These are phyloP conservation scores for Drosophila kikkawai DNA, from an alignment of 1,140 invertebrate genomes.

Conservation along the genomic window DNA sequence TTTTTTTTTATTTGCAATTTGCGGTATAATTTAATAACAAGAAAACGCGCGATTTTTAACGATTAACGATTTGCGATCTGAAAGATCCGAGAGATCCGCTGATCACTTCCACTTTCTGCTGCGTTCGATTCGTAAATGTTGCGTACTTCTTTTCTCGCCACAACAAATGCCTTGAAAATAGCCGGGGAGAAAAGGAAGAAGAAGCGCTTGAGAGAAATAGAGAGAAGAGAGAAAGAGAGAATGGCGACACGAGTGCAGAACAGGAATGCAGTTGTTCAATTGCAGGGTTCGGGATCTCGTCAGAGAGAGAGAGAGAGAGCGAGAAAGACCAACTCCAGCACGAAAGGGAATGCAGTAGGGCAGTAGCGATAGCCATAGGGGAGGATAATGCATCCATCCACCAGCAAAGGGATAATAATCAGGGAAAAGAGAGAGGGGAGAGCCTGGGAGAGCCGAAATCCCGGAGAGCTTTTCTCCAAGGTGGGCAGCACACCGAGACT, in stretches of 20 bases:
- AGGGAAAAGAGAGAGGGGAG: neutral
- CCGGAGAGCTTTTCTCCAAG: conserved; percentile 32
- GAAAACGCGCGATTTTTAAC: conserved; percentile 27
- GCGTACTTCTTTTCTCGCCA: conserved; percentile 64
- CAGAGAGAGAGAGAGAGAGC: conserved; percentile 25
- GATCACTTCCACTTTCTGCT: conserved; percentile 80
- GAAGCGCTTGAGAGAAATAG: conserved; percentile 33
- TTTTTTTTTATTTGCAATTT: conserved; percentile 12
- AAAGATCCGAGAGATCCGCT: conserved; percentile 51
- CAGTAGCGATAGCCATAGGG: conserved; percentile 31
- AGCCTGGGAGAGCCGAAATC: neutral
- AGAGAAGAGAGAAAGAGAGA: conserved; percentile 30
- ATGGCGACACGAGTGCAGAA: conserved; percentile 36
- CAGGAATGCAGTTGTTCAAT: conserved; percentile 81
- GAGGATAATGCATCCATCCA: conserved; percentile 31
- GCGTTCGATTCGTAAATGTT: conserved; percentile 81
- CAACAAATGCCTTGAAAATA: conserved; percentile 37
- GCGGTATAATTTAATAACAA: conserved; percentile 53
- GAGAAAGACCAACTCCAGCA: neutral
- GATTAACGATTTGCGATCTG: conserved; percentile 28
- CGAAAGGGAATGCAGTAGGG: conserved; percentile 33
- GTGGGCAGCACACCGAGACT: conserved; percentile 6
- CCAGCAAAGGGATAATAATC: neutral
- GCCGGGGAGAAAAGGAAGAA: conserved; percentile 44
- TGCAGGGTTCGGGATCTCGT: conserved; percentile 44